Evolutionary conservation across 2,888 invertebrate species (phyloP).

Genomic region (Platycnemis pennipes): DNA sequence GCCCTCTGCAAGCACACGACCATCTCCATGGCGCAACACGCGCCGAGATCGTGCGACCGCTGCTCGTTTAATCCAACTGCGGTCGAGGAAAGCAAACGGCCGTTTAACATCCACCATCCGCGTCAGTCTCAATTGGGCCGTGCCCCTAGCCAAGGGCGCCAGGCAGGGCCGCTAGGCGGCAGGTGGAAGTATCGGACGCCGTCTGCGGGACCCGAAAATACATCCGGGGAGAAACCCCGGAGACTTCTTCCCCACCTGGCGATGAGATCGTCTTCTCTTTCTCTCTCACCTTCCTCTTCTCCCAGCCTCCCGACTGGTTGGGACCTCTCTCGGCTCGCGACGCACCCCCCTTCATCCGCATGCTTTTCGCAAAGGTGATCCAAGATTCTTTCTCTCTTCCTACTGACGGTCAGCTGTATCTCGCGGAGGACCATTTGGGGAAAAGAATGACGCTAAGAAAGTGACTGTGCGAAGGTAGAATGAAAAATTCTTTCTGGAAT

Average conservation of each 20-base stretch:
- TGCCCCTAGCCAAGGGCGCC: neutral
- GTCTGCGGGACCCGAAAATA: neutral
- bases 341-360: neutral
- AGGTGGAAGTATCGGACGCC: neutral
- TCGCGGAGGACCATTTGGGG: neutral
- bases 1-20: neutral
- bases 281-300: neutral
- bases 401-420: conserved; percentile 42
- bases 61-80: neutral
- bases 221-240: neutral
- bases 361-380: neutral
- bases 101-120: neutral
- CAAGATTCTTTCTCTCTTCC: neutral
- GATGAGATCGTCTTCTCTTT: neutral
- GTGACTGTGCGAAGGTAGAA: neutral
- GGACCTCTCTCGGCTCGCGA: neutral
- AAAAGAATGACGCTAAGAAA: neutral
- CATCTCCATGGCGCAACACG: neutral
- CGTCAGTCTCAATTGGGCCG: neutral
- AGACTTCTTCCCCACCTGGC: neutral
- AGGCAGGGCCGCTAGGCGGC: neutral
- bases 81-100: neutral
- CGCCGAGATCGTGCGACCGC: neutral
- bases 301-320: neutral
- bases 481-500: too few relatives aligned